Evolutionary conservation across 2,888 invertebrate genomes (phyloP).

Genomic region (Cephonodes hylas): DNA sequence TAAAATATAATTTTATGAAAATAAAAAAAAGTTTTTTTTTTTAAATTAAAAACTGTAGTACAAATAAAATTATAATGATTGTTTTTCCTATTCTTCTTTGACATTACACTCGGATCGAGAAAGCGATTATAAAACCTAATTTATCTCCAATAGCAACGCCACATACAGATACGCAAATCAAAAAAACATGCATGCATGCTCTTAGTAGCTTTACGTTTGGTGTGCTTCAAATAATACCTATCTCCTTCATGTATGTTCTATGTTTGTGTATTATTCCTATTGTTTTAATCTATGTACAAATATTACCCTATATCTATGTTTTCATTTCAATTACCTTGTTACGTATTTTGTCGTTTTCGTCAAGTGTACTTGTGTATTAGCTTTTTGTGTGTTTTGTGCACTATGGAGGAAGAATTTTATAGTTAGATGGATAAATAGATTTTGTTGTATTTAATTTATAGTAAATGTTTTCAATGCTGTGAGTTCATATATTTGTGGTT

Average conservation of each 20-base stretch:
- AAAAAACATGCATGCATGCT: not conserved
- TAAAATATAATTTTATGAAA: not conserved
- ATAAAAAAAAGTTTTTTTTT: no score
- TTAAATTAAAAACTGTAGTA: no score
- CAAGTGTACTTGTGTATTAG: not conserved
- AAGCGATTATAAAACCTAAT: no score
- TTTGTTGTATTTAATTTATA: no score
- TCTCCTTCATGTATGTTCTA: not conserved
- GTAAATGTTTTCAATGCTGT: no score
- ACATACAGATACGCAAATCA: no score
- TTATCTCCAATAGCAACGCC: no score
- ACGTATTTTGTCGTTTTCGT: not conserved
- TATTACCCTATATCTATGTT: not conserved
- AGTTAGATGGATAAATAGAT: no score
- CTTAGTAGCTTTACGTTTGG: not conserved
- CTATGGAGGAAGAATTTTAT: conserved; percentile 1
- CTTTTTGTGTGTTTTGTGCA: not conserved
- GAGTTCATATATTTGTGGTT: no score
- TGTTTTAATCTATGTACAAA: not conserved
- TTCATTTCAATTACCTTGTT: not conserved
- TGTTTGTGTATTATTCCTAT: not conserved
- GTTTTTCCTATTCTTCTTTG: no score
- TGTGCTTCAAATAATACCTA: not conserved
- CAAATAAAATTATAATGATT: not conserved
- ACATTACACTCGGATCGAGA: no score